Percentiles rank a stretch among this genome's conserved stretches.
phyloP scores from a whole-genome alignment of 2,113 vertebrate species.

The Ammodytes marinus region DNA sequence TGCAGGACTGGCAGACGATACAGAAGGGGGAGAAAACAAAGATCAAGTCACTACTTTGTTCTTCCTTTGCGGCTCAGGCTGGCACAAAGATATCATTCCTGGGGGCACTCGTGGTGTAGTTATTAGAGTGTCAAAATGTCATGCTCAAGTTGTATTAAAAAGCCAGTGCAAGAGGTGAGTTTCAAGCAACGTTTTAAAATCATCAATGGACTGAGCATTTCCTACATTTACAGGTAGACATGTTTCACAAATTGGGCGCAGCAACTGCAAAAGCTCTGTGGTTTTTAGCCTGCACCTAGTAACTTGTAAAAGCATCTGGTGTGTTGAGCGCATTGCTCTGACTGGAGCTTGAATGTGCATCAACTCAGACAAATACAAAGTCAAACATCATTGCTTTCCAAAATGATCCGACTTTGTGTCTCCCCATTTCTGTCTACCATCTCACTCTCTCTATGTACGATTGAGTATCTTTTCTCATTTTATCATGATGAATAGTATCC shows the following conservation, averaged over 20 bases:
- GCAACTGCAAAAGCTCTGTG: too few relatives aligned
- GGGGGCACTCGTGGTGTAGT: background rate
- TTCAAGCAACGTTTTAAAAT: too few relatives aligned
- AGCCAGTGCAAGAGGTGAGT: too few relatives aligned
- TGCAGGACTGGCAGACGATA: slow-evolving; percentile 31
- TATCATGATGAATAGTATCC: slow-evolving; percentile 34
- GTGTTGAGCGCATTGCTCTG: too few relatives aligned
- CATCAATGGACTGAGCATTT: too few relatives aligned
- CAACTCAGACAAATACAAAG: too few relatives aligned
- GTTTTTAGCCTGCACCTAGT: too few relatives aligned
- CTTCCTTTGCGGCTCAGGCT: background rate
- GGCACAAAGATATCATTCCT: background rate
- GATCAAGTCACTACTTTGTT: slow-evolving; percentile 2
- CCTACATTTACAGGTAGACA: too few relatives aligned
- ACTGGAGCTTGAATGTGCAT: too few relatives aligned
- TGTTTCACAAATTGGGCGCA: too few relatives aligned
- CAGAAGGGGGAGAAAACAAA: background rate
- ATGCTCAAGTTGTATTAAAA: too few relatives aligned
- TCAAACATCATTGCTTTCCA: background rate
- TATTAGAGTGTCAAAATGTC: background rate
- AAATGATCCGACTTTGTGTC: background rate
- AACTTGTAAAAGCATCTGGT: too few relatives aligned
- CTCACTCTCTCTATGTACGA: slow-evolving; percentile 7
- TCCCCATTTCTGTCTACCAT: background rate
- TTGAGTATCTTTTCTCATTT: slow-evolving; percentile 18